phyloP scores from a whole-genome alignment of 2,113 vertebrate species.

The Leiothrix lutea region DNA sequence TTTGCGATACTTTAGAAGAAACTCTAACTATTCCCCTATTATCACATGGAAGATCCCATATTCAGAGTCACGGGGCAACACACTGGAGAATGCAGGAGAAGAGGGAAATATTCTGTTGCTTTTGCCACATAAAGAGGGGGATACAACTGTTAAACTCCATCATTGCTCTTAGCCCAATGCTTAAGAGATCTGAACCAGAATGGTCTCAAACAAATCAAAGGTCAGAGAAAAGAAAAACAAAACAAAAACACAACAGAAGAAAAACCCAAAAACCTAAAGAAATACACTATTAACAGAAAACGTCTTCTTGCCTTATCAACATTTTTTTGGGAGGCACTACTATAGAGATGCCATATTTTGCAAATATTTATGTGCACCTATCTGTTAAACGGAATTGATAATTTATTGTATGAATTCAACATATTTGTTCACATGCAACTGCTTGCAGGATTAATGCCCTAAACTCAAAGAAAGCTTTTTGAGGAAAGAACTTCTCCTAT shows the following conservation, averaged over 20 bases:
- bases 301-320: neutral
- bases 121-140: neutral
- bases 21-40: neutral
- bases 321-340: neutral
- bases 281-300: neutral
- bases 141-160: neutral
- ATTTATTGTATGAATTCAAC: neutral
- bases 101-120: neutral
- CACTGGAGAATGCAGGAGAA: neutral
- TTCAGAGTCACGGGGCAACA: neutral
- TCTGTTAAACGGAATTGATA: neutral
- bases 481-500: neutral
- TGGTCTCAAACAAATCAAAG: neutral
- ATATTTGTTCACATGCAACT: neutral
- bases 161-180: neutral
- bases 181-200: neutral
- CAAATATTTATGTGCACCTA: neutral
- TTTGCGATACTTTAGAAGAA: neutral
- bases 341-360: neutral
- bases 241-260: neutral
- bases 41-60: neutral
- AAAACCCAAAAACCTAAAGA: neutral
- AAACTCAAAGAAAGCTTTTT: neutral
- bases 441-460: neutral
- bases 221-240: neutral